Conservation (phyloP, 2,888 invertebrate genomes). For the Autographa gamma region DNA sequence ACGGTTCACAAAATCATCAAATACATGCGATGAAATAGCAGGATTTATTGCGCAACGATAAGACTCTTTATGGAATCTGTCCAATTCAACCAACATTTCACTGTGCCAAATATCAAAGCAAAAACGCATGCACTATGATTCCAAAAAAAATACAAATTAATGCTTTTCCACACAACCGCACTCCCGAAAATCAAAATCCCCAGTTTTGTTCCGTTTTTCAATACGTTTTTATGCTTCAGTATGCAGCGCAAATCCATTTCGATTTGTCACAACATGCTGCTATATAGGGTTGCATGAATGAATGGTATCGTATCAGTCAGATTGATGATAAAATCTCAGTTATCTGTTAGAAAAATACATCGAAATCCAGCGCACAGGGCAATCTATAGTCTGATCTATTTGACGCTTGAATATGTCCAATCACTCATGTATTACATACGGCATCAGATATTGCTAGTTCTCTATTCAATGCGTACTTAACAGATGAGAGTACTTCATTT, state of each 20-base stretch:
- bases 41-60: constrained; percentile 38
- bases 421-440: background rate
- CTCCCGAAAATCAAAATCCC: constrained; percentile 29
- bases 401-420: constrained; percentile 1
- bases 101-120: constrained; percentile 48
- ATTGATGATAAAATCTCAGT: constrained; percentile 22
- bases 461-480: background rate
- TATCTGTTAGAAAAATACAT: constrained; percentile 19
- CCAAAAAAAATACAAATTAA: constrained; percentile 10
- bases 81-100: constrained; percentile 44
- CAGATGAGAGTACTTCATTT: background rate
- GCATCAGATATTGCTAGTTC: background rate
- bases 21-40: constrained; percentile 29
- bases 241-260: constrained; percentile 40
- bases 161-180: constrained; percentile 24
- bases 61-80: constrained; percentile 28
- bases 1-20: constrained; percentile 19
- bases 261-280: constrained; percentile 36
- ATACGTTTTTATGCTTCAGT: constrained; percentile 29
- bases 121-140: constrained; percentile 29
- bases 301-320: constrained; percentile 30
- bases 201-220: constrained; percentile 29
- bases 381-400: constrained; percentile 13
- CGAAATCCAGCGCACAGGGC: background rate
- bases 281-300: constrained; percentile 26